These are phyloP conservation scores for Acanthococcus lagerstroemiae DNA, from an alignment of 2,888 invertebrate genomes.

Conservation along the genomic window DNA sequence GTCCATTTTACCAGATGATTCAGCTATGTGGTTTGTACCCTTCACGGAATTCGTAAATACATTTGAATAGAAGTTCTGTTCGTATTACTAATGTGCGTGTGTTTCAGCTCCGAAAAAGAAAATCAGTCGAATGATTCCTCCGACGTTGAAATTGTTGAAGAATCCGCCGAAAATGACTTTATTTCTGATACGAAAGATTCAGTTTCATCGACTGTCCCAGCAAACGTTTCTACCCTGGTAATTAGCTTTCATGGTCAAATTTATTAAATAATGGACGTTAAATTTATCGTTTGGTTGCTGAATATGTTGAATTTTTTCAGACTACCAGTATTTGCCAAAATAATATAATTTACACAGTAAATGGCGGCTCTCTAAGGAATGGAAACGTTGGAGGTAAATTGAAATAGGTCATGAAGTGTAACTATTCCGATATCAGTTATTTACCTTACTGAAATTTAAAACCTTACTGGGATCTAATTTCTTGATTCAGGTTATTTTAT, in stretches of 20 bases:
- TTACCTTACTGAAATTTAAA: too few species aligned
- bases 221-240: not conserved
- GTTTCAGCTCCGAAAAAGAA: not conserved
- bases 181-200: not conserved
- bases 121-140: not conserved
- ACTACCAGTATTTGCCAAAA: not conserved
- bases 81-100: too few species aligned
- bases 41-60: not conserved
- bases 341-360: not conserved
- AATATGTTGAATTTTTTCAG: not conserved
- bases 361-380: not conserved
- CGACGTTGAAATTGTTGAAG: not conserved
- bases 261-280: not conserved
- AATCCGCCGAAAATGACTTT: not conserved
- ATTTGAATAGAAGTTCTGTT: too few species aligned
- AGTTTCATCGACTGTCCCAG: not conserved
- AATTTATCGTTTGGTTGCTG: not conserved
- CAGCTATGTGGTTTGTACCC: not conserved
- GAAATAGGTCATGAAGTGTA: too few species aligned
- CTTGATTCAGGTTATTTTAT: not conserved
- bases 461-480: too few species aligned
- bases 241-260: not conserved
- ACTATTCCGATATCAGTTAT: too few species aligned
- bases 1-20: not conserved
- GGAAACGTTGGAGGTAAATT: not conserved